Conservation (phyloP, 2,888 invertebrate genomes). For the Melanostoma mellinum region DNA sequence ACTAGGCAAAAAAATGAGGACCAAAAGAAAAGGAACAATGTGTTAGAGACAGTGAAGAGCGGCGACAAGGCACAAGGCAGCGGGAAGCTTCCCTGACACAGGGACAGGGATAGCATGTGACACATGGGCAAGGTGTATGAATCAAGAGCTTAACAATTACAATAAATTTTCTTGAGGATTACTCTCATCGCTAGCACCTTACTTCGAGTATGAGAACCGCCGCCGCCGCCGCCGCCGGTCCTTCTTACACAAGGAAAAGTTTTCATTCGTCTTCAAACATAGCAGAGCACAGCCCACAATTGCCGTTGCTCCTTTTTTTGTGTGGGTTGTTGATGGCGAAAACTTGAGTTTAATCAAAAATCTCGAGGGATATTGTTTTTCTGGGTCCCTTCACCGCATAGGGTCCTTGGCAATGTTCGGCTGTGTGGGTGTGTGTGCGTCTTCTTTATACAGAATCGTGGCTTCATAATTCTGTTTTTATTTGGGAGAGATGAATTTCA, state of each 20-base stretch:
- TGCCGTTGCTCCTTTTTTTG: slow-evolving; percentile 12
- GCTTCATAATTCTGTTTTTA: slow-evolving; percentile 61
- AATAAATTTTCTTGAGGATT: slow-evolving; percentile 69
- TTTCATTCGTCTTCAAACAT: slow-evolving; percentile 11
- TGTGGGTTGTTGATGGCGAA: slow-evolving; percentile 26
- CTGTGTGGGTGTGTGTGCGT: slow-evolving; percentile 5
- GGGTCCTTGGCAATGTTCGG: slow-evolving; percentile 12
- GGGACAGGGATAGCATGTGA: slow-evolving; percentile 40
- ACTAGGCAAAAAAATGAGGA: slow-evolving; percentile 5
- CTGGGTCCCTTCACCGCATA: not conserved
- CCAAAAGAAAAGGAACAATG: slow-evolving; percentile 33
- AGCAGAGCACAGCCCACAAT: too few species aligned
- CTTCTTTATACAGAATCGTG: slow-evolving; percentile 15
- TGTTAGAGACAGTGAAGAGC: slow-evolving; percentile 8
- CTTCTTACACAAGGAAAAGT: slow-evolving; percentile 27
- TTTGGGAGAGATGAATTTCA: slow-evolving; percentile 66
- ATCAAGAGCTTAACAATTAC: slow-evolving; percentile 66
- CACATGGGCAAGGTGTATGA: slow-evolving; percentile 64
- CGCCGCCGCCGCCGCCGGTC: slow-evolving; percentile 15
- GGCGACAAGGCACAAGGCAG: not conserved
- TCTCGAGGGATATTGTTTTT: slow-evolving; percentile 56
- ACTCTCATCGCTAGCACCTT: slow-evolving; percentile 49
- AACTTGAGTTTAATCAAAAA: slow-evolving; percentile 71
- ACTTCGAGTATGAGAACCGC: slow-evolving; percentile 10
- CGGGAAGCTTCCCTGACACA: too few species aligned